Evolutionary conservation across 2,888 invertebrate genomes (phyloP).

Genomic region (Theodoxus fluviatilis): DNA sequence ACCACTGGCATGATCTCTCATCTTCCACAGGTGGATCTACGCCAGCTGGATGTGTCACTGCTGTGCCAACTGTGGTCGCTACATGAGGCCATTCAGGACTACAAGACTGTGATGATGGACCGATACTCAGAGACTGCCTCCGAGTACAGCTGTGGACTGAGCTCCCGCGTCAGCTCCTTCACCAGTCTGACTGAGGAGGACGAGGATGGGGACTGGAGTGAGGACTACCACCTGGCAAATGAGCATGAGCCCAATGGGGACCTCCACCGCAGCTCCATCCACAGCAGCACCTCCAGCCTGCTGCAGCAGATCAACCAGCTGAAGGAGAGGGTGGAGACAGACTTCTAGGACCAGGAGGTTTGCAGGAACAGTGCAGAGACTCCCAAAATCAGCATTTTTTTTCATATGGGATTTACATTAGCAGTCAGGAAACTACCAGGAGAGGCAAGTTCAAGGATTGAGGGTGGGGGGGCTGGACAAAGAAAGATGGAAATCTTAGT

Average conservation of each 20-base stretch:
- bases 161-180: conserved; percentile 50
- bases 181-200: conserved; percentile 50
- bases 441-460: no score
- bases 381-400: no score
- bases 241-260: no score
- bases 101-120: conserved; percentile 72
- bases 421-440: no score
- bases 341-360: no score
- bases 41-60: conserved; percentile 87
- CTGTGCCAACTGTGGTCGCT: conserved; percentile 90
- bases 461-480: no score
- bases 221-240: conserved; percentile 33
- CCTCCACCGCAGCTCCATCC: no score
- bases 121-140: conserved; percentile 56
- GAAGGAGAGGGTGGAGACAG: conserved; percentile 47
- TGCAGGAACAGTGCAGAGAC: no score
- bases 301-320: conserved; percentile 54
- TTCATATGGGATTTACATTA: no score
- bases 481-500: no score
- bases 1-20: no score
- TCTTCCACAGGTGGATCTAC: conserved; percentile 88
- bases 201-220: conserved; percentile 39
- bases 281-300: conserved; percentile 51
- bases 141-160: conserved; percentile 51
- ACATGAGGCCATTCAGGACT: conserved; percentile 90